A percentile compares a stretch with the other conserved stretches of the same genome.
Conservation (phyloP, 2,888 invertebrate species). For the Acanthosepion esculentum region DNA sequence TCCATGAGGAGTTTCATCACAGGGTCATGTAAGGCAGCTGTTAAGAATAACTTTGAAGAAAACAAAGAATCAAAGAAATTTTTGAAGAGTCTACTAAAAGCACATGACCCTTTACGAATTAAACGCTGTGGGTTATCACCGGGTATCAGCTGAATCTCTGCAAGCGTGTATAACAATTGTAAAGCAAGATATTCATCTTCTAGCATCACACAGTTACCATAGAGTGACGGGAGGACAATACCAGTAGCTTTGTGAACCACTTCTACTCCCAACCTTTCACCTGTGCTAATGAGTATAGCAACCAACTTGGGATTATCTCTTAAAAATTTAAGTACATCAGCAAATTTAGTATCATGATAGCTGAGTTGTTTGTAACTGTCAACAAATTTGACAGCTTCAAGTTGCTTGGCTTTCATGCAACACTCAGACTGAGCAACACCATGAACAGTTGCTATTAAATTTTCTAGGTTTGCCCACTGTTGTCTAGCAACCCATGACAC, state of each 20-base stretch:
- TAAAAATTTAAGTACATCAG: constrained; percentile 82
- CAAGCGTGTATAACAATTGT: constrained; percentile 76
- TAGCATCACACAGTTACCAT: constrained; percentile 84
- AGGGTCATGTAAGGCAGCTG: constrained; percentile 92
- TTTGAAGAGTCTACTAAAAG: constrained; percentile 89
- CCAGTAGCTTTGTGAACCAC: constrained; percentile 54
- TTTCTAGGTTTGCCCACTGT: constrained; percentile 80
- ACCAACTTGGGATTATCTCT: constrained; percentile 83
- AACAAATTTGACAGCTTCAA: constrained; percentile 78
- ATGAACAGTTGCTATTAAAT: constrained; percentile 83
- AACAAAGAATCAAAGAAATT: constrained; percentile 91
- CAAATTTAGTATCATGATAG: constrained; percentile 84
- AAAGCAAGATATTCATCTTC: constrained; percentile 81
- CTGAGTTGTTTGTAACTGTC: constrained; percentile 84
- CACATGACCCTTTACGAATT: constrained; percentile 86
- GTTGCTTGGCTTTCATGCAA: constrained; percentile 71
- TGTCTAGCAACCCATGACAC: constrained; percentile 91
- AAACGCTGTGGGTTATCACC: constrained; percentile 82
- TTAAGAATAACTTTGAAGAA: constrained; percentile 92
- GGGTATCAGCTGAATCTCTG: constrained; percentile 83
- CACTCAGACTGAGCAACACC: constrained; percentile 86
- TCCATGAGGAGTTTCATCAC: constrained; percentile 91
- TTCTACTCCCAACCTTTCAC: constrained; percentile 78
- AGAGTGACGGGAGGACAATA: constrained; percentile 73
- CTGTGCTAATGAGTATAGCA: constrained; percentile 79